Base-by-base conservation (phyloP, 1,140 invertebrate genomes). In the Homarus americanus region DNA sequence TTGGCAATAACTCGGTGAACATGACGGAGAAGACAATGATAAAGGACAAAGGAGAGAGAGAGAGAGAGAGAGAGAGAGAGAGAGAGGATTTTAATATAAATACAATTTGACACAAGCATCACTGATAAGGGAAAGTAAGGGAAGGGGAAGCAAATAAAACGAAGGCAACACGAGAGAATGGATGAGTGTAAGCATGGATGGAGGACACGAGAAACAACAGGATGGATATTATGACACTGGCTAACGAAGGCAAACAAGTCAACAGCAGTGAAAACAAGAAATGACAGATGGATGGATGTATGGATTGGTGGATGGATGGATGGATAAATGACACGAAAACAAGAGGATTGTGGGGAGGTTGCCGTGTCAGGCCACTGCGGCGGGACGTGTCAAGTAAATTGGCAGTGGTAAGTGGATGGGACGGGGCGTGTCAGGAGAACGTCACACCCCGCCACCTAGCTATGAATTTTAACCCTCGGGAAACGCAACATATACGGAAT, bases 381-480 rank as follows among this genome's bases (percentile, higher is more conserved):
- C n/a, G 5, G 2, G 12, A 9, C 63, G 24, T 69, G 63, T 69
- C 24, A 32, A 12, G 63, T 24, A 7, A 69, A 69, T 69, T 69
- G 63, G n/a, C 63, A 28, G 28, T 69, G n/a, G 63, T 69, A 63
- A 24, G 44, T 49, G 44, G 44, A 49, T 49, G 44, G 15, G 44
- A 7, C 9, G 24, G 58, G 58, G 44, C 44, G 5, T 49, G 44
- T 15, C 12, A n/a, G 20, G 20, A 72, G 69, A n/a, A 15, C 34
- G 36, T 40, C n/a, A 28, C 9, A 1, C 5, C 15, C 24, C 17
- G 7, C 63, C 28, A 5, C 5, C 63, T 0, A 24, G 5, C 63
- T 69, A 69, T 69, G 63, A 69, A 69, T 69, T 69, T 69, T 69
- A 69, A 69, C 28, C 63, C 28, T 4, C 63, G n/a, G 63, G 17